Conservation (phyloP, 2,113 vertebrate species). For the Ploceus nigricollis region DNA sequence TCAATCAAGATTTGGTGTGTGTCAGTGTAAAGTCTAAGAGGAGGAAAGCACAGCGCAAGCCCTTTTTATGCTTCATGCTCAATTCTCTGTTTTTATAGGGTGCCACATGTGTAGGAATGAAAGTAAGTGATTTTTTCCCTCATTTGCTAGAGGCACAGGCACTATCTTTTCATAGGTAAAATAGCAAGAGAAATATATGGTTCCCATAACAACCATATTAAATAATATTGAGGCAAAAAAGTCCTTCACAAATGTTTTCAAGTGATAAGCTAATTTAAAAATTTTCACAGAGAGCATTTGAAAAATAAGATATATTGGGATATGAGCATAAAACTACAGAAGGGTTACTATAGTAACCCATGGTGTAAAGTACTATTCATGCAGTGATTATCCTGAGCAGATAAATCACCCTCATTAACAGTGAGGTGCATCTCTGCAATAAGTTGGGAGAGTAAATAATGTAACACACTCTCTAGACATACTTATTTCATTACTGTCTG, state of each 20-base stretch:
- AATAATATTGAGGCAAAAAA: conserved; percentile 46
- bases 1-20: background rate
- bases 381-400: background rate
- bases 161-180: conserved; percentile 15
- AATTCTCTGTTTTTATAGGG: background rate
- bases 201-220: conserved; percentile 57
- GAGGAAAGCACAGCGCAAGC: background rate
- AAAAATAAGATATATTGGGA: conserved; percentile 36
- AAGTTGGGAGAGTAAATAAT: conserved; percentile 1
- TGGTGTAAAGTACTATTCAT: conserved; percentile 3
- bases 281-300: conserved; percentile 13
- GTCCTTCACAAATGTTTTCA: conserved; percentile 52
- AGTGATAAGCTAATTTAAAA: conserved; percentile 65
- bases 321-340: background rate
- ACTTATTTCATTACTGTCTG: background rate
- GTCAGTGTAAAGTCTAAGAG: background rate
- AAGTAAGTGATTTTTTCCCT: background rate
- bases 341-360: conserved; percentile 55
- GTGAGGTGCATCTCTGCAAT: background rate
- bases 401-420: conserved; percentile 51
- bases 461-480: background rate
- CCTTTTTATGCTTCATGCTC: background rate
- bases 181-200: conserved; percentile 15
- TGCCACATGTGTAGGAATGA: background rate
- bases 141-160: background rate